A percentile compares a stretch with the other conserved stretches of the same genome.
phyloP scores from a whole-genome alignment of 2,113 vertebrate genomes.

The Oriolus oriolus region DNA sequence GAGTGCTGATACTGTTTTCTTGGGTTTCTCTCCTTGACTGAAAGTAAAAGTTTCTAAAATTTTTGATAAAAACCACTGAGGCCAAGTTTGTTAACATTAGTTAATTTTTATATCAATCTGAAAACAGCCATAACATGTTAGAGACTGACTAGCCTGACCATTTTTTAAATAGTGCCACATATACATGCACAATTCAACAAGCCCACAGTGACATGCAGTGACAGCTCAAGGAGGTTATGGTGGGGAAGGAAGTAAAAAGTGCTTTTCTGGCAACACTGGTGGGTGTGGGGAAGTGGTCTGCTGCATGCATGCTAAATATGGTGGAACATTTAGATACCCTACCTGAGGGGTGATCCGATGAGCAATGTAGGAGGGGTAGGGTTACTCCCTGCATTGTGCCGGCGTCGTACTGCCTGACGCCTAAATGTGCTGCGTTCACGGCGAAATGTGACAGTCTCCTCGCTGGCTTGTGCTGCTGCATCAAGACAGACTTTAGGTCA shows the following conservation, averaged over 20 bases:
- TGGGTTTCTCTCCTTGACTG: neutral
- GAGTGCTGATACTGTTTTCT: neutral
- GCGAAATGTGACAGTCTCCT: conserved; percentile 94
- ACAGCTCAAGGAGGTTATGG: conserved; percentile 57
- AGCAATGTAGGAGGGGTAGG: conserved; percentile 95
- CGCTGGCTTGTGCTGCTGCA: conserved; percentile 88
- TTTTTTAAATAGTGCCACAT: conserved; percentile 56
- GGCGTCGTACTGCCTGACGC: conserved; percentile 95
- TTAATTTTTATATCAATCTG: neutral
- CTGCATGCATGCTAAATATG: conserved; percentile 73
- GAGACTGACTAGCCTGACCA: conserved; percentile 22
- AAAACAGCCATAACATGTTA: neutral
- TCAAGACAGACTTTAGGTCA: conserved; percentile 85
- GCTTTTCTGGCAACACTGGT: conserved; percentile 51
- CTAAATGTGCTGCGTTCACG: conserved; percentile 98
- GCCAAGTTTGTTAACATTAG: conserved; percentile 16
- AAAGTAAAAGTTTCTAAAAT: neutral
- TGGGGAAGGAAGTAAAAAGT: conserved; percentile 36
- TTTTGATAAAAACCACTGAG: neutral
- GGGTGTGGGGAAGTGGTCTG: conserved; percentile 46
- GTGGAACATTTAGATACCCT: conserved; percentile 78
- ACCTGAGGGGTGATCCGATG: conserved; percentile 99
- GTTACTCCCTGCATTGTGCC: conserved; percentile 99
- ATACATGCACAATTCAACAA: conserved; percentile 73
- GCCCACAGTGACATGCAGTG: conserved; percentile 75